phyloP scores from a whole-genome alignment of 2,797 vertebrate species.

The Vultur gryphus region DNA sequence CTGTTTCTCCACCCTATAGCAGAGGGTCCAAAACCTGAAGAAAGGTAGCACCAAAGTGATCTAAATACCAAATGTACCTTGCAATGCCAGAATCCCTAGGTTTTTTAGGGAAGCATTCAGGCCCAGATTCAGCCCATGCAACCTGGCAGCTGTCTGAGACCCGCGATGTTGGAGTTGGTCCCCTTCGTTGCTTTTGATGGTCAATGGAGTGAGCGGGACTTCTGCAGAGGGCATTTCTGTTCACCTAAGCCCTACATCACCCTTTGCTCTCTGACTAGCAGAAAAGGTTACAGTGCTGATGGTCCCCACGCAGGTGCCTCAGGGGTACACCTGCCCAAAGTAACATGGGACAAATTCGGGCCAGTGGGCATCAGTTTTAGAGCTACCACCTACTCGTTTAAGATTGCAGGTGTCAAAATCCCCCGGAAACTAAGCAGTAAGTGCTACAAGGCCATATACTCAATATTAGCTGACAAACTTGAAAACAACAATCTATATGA shows the following conservation, averaged over 20 bases:
- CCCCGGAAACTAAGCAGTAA: background rate
- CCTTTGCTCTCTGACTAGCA: background rate
- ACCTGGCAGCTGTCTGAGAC: background rate
- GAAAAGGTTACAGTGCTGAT: background rate
- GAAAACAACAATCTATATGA: background rate
- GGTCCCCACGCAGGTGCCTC: background rate
- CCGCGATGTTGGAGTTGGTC: background rate
- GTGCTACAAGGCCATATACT: background rate
- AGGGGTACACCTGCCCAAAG: background rate
- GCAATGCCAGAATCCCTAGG: background rate
- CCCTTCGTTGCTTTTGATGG: background rate
- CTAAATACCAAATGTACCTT: background rate
- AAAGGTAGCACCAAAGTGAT: background rate
- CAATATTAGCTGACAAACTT: background rate
- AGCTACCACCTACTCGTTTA: background rate
- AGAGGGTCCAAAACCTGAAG: background rate
- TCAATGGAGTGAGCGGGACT: background rate
- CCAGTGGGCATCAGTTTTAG: background rate
- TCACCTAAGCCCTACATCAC: background rate
- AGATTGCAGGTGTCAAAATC: background rate
- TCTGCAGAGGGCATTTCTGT: background rate
- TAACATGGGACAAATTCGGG: background rate
- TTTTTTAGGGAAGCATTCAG: background rate
- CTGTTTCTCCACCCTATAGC: background rate
- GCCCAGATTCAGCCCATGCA: background rate